phyloP scores from a whole-genome alignment of 2,888 invertebrate genomes.

The Papilio demoleus region DNA sequence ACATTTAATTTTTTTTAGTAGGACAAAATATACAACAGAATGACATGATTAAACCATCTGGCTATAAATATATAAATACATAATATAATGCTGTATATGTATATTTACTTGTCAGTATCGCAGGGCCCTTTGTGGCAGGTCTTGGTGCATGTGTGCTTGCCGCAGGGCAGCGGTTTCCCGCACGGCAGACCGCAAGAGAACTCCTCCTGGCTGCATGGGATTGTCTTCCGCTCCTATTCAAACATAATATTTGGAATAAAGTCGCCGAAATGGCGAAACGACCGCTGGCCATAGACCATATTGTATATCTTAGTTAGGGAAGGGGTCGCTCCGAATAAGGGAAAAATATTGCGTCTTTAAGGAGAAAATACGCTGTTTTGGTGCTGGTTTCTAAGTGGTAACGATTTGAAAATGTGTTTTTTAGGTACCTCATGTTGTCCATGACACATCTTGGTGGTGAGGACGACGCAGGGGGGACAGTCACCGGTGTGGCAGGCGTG shows the following conservation, averaged over 20 bases:
- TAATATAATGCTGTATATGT: background rate
- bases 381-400: no score
- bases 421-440: slow-evolving; percentile 91
- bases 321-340: no score
- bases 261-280: background rate
- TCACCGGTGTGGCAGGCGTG: slow-evolving; percentile 92
- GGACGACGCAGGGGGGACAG: slow-evolving; percentile 86
- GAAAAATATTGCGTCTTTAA: no score
- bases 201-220: slow-evolving; percentile 93
- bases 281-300: no score
- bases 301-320: no score
- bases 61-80: no score
- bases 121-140: slow-evolving; percentile 91
- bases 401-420: no score
- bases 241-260: background rate
- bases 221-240: slow-evolving; percentile 90
- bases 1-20: no score
- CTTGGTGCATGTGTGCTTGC: slow-evolving; percentile 92
- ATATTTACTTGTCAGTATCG: slow-evolving; percentile 79
- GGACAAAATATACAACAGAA: no score
- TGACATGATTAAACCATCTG: no score
- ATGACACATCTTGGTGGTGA: slow-evolving; percentile 93
- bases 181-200: slow-evolving; percentile 97
- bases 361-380: no score
- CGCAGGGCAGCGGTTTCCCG: slow-evolving; percentile 90